Evolutionary conservation across 2,113 vertebrate species (phyloP).

Genomic region (Prionailurus bengalensis): DNA sequence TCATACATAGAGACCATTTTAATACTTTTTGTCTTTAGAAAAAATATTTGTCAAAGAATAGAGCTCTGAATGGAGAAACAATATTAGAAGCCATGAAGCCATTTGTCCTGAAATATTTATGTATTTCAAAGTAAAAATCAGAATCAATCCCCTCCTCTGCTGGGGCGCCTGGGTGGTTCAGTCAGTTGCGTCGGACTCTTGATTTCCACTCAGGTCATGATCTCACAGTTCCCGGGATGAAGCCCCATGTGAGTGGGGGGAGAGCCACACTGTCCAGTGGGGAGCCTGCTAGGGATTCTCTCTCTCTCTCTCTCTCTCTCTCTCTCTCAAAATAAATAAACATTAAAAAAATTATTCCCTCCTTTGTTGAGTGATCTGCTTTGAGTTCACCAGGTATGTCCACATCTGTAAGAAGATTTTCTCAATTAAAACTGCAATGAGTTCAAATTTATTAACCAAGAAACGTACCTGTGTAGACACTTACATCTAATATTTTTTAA

Average conservation of each 20-base stretch:
- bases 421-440: not conserved
- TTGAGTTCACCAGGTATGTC: not conserved
- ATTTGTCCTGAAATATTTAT: not conserved
- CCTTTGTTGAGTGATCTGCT: not conserved
- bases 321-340: too few species aligned
- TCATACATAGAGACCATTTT: not conserved
- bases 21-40: not conserved
- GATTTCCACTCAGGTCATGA: too few species aligned
- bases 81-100: not conserved
- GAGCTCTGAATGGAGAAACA: not conserved
- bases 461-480: not conserved
- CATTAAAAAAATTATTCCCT: not conserved
- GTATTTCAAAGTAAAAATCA: slow-evolving; percentile 20
- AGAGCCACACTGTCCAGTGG: too few species aligned
- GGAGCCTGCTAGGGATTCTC: too few species aligned
- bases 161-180: too few species aligned
- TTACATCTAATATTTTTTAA: not conserved
- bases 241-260: too few species aligned
- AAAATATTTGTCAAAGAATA: not conserved
- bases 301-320: too few species aligned
- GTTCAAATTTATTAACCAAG: not conserved
- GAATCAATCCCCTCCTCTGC: not conserved
- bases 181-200: too few species aligned
- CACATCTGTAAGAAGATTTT: not conserved
- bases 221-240: too few species aligned